A percentile compares a stretch with the other conserved stretches of the same genome.
Conservation (phyloP, 2,888 invertebrate genomes). For the Bhutanitis thaidina region DNA sequence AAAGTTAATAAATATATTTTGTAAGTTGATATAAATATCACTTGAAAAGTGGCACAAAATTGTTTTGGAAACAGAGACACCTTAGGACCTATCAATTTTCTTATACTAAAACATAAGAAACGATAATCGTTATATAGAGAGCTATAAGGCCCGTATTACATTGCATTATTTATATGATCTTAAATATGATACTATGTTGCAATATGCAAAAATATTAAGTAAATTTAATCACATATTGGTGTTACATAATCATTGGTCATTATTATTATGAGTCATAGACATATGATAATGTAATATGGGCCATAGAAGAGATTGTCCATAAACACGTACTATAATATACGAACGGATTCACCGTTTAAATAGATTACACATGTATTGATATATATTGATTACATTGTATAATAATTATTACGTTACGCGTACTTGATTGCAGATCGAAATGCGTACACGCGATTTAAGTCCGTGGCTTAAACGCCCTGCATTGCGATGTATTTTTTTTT, state of each 20-base stretch:
- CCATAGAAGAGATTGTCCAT: not conserved
- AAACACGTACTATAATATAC: not conserved
- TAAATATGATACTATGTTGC: too few relatives aligned
- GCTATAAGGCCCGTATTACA: too few relatives aligned
- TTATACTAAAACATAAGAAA: slow-evolving; percentile 12
- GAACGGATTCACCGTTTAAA: not conserved
- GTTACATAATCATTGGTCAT: too few relatives aligned
- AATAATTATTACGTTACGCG: not conserved
- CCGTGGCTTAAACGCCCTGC: not conserved
- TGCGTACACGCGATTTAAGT: not conserved
- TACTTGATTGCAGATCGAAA: not conserved
- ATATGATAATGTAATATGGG: too few relatives aligned
- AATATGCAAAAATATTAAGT: too few relatives aligned
- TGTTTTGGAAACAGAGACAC: not conserved
- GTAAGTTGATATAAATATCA: not conserved
- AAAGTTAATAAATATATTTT: too few relatives aligned
- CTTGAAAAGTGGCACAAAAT: not conserved
- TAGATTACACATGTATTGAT: not conserved
- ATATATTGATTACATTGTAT: not conserved
- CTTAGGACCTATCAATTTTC: slow-evolving; percentile 13
- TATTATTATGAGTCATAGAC: too few relatives aligned
- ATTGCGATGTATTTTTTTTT: not conserved
- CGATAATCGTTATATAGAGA: slow-evolving; percentile 30
- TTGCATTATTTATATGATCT: too few relatives aligned
- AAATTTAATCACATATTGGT: too few relatives aligned